Evolutionary conservation across 1,140 invertebrate genomes (phyloP).

Genomic region (Sweltsa coloradensis): DNA sequence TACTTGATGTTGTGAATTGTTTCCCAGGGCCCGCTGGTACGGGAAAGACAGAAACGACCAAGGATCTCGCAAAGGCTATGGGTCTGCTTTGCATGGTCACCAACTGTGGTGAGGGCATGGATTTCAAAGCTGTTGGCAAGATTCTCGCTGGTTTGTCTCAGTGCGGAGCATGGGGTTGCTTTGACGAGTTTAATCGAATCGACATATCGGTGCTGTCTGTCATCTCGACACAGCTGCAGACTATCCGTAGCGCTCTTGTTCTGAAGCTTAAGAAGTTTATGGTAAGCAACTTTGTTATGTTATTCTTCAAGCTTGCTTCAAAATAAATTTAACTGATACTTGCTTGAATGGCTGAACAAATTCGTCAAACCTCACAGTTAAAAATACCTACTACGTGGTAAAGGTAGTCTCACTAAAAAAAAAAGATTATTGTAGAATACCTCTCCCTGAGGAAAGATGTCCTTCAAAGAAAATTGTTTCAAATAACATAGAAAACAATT

Average conservation of each 20-base stretch:
- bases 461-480: too few relatives aligned
- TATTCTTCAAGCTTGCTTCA: too few relatives aligned
- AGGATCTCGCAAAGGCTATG: conserved; percentile 80
- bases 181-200: conserved; percentile 87
- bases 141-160: conserved; percentile 62
- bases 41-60: conserved; percentile 84
- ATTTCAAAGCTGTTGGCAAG: conserved; percentile 73
- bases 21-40: conserved; percentile 61
- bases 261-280: conserved; percentile 57
- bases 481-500: too few relatives aligned
- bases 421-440: too few relatives aligned
- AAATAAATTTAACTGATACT: too few relatives aligned
- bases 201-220: conserved; percentile 82
- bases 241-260: conserved; percentile 70
- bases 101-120: conserved; percentile 88
- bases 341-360: too few relatives aligned
- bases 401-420: too few relatives aligned
- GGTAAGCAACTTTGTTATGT: conserved; percentile 37
- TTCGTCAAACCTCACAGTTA: too few relatives aligned
- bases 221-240: conserved; percentile 81
- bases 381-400: too few relatives aligned
- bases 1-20: not conserved
- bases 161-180: conserved; percentile 79
- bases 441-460: too few relatives aligned
- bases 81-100: conserved; percentile 79